Conservation (phyloP, 1,140 invertebrate genomes). For the Aplysia californica region DNA sequence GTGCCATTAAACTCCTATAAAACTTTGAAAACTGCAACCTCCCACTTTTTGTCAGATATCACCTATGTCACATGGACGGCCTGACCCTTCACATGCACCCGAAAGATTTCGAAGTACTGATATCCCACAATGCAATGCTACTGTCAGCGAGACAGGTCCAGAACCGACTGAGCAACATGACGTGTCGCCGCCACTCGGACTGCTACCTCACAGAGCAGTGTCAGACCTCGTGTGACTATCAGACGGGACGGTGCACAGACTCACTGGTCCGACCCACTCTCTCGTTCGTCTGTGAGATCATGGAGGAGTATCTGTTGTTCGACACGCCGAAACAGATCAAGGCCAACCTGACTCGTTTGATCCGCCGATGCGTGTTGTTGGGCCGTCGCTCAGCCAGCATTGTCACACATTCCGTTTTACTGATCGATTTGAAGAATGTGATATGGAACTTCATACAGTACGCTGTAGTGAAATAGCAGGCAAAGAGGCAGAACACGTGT, state of each 20-base stretch:
- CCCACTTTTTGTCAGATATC: too few relatives aligned
- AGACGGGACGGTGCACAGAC: background rate
- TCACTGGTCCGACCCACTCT: constrained; percentile 5
- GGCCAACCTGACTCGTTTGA: background rate
- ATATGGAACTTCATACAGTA: constrained; percentile 16
- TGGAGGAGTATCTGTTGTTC: constrained; percentile 19
- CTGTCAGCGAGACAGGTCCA: constrained; percentile 5
- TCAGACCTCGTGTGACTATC: constrained; percentile 3
- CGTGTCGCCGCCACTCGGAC: constrained; percentile 1
- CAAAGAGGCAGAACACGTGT: too few relatives aligned
- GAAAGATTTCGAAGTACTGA: background rate
- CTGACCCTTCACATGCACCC: background rate
- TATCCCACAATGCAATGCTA: constrained; percentile 7
- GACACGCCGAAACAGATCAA: constrained; percentile 7
- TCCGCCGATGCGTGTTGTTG: constrained; percentile 5
- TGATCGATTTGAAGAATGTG: constrained; percentile 8
- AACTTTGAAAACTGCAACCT: too few relatives aligned
- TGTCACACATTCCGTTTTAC: constrained; percentile 15
- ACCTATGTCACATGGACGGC: constrained; percentile 15
- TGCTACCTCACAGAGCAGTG: constrained; percentile 19
- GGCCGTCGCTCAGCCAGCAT: background rate
- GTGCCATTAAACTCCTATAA: too few relatives aligned
- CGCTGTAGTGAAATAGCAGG: too few relatives aligned
- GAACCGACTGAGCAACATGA: background rate
- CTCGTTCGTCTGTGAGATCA: constrained; percentile 15